Evolutionary conservation across 2,888 invertebrate genomes (phyloP).

Genomic region (Criorhina ranunculi): DNA sequence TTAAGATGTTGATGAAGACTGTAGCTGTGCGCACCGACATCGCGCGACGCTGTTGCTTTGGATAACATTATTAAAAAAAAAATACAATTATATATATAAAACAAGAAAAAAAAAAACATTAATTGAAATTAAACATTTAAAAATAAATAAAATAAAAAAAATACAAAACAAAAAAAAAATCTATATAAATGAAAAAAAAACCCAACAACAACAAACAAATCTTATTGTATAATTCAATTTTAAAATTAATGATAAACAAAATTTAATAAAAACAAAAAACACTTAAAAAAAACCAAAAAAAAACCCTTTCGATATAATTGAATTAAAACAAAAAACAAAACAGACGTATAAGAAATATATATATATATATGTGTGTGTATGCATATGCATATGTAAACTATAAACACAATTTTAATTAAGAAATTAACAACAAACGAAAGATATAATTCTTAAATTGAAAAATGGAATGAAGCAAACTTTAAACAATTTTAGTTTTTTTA

Average conservation of each 20-base stretch:
- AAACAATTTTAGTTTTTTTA: conserved; percentile 43
- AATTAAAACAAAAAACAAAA: conserved; percentile 76
- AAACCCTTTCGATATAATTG: conserved; percentile 76
- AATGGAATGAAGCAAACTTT: conserved; percentile 72
- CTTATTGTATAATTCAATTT: conserved; percentile 76
- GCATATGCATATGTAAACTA: conserved; percentile 36
- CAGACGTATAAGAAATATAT: conserved; percentile 72
- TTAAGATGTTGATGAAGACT: conserved; percentile 86
- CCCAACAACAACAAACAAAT: conserved; percentile 74
- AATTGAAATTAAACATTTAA: conserved; percentile 78
- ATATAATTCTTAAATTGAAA: conserved; percentile 78
- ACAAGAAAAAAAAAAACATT: conserved; percentile 78
- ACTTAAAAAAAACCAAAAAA: conserved; percentile 79
- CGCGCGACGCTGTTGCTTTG: conserved; percentile 85
- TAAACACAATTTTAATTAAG: conserved; percentile 77
- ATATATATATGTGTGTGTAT: neutral
- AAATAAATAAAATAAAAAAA: conserved; percentile 73
- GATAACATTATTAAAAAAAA: conserved; percentile 81
- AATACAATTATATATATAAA: conserved; percentile 80
- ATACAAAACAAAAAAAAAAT: conserved; percentile 73
- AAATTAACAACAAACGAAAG: conserved; percentile 63
- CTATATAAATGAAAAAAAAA: conserved; percentile 73
- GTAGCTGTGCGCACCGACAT: conserved; percentile 86
- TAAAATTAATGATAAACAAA: conserved; percentile 76
- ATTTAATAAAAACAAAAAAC: conserved; percentile 79